Base-by-base conservation (phyloP, 2,888 invertebrate species). In the Phaedon cochleariae region DNA sequence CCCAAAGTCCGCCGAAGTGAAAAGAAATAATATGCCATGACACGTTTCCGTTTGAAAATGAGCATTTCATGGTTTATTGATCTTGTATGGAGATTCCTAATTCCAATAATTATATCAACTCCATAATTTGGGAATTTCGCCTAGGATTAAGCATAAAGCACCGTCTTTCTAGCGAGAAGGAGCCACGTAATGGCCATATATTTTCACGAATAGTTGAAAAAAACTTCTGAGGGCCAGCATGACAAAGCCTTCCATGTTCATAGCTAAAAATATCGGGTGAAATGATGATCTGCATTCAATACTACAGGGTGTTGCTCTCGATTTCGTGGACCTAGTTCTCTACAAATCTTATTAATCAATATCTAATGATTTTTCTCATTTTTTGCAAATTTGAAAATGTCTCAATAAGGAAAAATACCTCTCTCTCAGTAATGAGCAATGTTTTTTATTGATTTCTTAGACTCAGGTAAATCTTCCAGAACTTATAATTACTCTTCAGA, bases 1-100 rank as follows among this genome's bases (percentile, higher is more conserved):
- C 81, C 78, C 78, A 79, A 15, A 79, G 31, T 15, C 80, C 80
- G 1, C 80, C 80, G 45, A 76, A 76, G 57, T 77, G 71, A 2
- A 79, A 69, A 0, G 79, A 77, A 15, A 62, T 52, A 26, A 62
- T 54, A 22, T 21, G 22, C 62, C 62, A 62, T 21, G 31, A 15
- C 1, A 54, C n/a, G 9, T 29, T 26, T 46, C 29, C 22, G 10
- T 48, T 18, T 26, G 31, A 45, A 31, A 52, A 52, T 15, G 3
- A 52, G 10, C 29, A 26, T 20, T 17, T 18, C 22, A 52, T 29
- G 15, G 17, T 10, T 2, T 37, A 21, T 4, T 45, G 21, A 1
- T 10, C 15, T 10, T 34, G 22, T 15, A 49, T 7, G 49, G 41
- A 21, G 1, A 17, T 34, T 17, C n/a, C 1, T 20, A 65, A 12